Evolutionary conservation across 2,888 invertebrate genomes (phyloP).

Genomic region (Nemoura dubitans): DNA sequence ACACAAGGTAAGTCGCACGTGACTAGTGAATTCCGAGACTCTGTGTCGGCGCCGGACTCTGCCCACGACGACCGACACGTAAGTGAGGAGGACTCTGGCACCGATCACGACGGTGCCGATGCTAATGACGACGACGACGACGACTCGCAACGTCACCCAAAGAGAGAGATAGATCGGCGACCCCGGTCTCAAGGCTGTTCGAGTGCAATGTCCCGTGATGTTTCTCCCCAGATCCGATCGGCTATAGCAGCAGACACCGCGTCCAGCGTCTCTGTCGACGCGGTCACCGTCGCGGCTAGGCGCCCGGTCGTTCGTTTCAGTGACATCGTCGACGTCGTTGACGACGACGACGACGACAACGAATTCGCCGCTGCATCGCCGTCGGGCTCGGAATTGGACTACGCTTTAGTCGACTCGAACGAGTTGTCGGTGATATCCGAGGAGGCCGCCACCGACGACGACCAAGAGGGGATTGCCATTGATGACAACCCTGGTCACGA

Average conservation of each 20-base stretch:
- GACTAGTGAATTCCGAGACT: neutral
- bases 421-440: constrained; percentile 49
- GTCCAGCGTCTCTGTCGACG: neutral
- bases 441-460: constrained; percentile 51
- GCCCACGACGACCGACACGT: neutral
- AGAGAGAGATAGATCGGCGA: constrained; percentile 32
- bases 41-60: neutral
- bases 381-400: constrained; percentile 51
- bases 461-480: constrained; percentile 51
- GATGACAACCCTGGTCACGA: constrained; percentile 46
- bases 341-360: constrained; percentile 47
- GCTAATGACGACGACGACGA: neutral
- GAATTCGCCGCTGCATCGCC: constrained; percentile 47
- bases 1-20: constrained; percentile 50
- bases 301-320: constrained; percentile 38
- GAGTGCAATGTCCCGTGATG: constrained; percentile 35
- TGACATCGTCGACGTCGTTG: constrained; percentile 42
- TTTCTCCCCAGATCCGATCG: constrained; percentile 42
- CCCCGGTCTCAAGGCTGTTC: neutral
- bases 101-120: neutral
- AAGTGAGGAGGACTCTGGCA: neutral
- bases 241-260: constrained; percentile 7
- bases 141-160: constrained; percentile 29
- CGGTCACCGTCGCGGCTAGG: constrained; percentile 9
- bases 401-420: constrained; percentile 50